A percentile compares a stretch with the other conserved stretches of the same genome.
phyloP scores from a whole-genome alignment of 2,888 invertebrate species.

The Eilema caniola region DNA sequence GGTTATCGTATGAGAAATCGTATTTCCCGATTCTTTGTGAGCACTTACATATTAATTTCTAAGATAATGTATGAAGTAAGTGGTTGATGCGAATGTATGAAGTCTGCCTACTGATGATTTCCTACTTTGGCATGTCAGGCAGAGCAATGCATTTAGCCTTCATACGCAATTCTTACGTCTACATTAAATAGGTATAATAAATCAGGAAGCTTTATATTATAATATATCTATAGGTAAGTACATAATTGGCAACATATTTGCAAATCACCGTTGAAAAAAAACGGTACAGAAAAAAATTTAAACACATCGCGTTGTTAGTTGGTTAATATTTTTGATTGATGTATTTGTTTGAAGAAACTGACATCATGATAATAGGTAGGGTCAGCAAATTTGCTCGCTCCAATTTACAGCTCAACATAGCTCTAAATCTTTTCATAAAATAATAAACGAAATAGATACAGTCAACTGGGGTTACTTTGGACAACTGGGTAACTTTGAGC shows the following conservation, averaged over 20 bases:
- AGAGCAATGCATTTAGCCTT: conserved; percentile 21
- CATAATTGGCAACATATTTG: conserved; percentile 24
- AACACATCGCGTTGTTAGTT: neutral
- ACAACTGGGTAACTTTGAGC: too few relatives aligned
- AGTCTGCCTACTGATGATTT: conserved; percentile 26
- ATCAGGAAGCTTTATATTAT: conserved; percentile 28
- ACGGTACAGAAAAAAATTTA: neutral
- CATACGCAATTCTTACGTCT: conserved; percentile 34
- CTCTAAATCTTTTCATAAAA: too few relatives aligned
- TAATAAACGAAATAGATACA: too few relatives aligned
- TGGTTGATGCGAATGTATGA: neutral
- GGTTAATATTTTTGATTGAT: conserved; percentile 5
- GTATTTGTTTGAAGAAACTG: neutral
- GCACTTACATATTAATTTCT: conserved; percentile 19
- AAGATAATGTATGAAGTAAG: neutral
- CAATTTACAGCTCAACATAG: neutral
- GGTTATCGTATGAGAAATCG: conserved; percentile 45
- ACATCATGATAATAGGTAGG: neutral
- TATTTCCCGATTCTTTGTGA: conserved; percentile 45
- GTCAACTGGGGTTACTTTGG: too few relatives aligned
- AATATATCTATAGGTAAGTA: conserved; percentile 11
- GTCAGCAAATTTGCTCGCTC: neutral
- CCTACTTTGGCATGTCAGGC: conserved; percentile 22
- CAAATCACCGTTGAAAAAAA: conserved; percentile 25
- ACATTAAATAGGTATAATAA: conserved; percentile 31